Evolutionary conservation across 2,797 vertebrate genomes (phyloP), one percentile per base, ranked within the genome.

Genomic region (Lacerta viridis): DNA sequence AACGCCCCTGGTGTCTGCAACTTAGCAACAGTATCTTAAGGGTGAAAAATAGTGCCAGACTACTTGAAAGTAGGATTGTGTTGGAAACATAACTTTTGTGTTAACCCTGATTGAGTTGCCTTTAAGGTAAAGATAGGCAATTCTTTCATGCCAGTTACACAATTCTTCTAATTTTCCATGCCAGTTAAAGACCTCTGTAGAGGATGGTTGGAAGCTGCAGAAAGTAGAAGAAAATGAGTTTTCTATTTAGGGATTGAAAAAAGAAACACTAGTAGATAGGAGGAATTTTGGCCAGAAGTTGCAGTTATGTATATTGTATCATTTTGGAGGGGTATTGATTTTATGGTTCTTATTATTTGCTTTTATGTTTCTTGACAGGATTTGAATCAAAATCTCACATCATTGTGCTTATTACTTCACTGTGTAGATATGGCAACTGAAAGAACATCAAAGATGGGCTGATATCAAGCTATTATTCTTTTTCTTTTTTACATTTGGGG

Each of bases 361-460:
- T 85, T 83, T 88, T 41, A 79, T 84, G 20, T 61, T 84, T 29
- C 36, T 7, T 80, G 39, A 39, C 27, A 59, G 68, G 15, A 80
- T 64, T 68, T 87, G 69, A 87, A 79, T 87, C 41, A 75, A 66
- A 80, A 74, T 17, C 5, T 74, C 41, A 80, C 27, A 27, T 66
- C 36, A 2, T 71, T 80, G 18, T 64, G 5, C 76, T 36, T 59
- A 33, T 43, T 71, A 29, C 64, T 71, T 20, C 39, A 82, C 20
- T 78, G 46, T 86, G 46, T 36, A 74, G 25, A 50, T 61, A 59
- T 69, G 46, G 5, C 17, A 43, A 66, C 46, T 82, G 71, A 81
- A 82, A 77, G 59, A 76, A 68, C 25, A 27, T 85, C 59, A 72
- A 36, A 20, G 69, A 75, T 55, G 72, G 25, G 2, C 5, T 55